Percentiles rank a stretch among this genome's conserved stretches.
Evolutionary conservation across 2,113 vertebrate genomes (phyloP).

Genomic region (Hyperopisus bebe): DNA sequence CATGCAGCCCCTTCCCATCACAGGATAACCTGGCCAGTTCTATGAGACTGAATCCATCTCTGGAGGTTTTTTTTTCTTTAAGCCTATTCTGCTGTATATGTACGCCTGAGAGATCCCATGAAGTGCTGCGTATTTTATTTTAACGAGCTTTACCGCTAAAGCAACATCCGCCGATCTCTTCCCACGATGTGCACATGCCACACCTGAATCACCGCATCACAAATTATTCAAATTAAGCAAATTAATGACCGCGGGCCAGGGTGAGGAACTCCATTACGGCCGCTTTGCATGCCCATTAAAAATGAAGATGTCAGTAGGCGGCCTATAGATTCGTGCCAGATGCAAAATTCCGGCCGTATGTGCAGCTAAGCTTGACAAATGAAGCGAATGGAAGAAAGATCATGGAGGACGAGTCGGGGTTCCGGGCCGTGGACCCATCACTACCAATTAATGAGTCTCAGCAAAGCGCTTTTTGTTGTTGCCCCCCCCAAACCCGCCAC

Average conservation of each 20-base stretch:
- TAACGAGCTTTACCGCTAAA: not conserved
- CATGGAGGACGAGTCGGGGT: not conserved
- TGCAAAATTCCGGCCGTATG: not conserved
- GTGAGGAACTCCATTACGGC: not conserved
- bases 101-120: not conserved
- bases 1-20: not conserved
- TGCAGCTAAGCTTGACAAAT: not conserved
- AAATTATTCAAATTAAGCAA: not conserved
- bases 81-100: not conserved
- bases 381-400: not conserved
- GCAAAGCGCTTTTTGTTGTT: not conserved
- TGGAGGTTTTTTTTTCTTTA: not conserved
- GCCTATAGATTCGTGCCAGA: not conserved
- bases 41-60: not conserved
- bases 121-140: not conserved
- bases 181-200: not conserved
- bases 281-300: not conserved
- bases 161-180: not conserved
- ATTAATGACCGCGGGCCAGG: not conserved
- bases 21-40: not conserved
- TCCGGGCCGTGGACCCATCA: not conserved
- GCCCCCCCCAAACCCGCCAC: not conserved
- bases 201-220: not conserved
- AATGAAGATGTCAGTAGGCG: not conserved
- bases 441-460: not conserved